Conservation (phyloP, 53 echinoderm and acorn worm genomes). For the Luidia sarsii region DNA sequence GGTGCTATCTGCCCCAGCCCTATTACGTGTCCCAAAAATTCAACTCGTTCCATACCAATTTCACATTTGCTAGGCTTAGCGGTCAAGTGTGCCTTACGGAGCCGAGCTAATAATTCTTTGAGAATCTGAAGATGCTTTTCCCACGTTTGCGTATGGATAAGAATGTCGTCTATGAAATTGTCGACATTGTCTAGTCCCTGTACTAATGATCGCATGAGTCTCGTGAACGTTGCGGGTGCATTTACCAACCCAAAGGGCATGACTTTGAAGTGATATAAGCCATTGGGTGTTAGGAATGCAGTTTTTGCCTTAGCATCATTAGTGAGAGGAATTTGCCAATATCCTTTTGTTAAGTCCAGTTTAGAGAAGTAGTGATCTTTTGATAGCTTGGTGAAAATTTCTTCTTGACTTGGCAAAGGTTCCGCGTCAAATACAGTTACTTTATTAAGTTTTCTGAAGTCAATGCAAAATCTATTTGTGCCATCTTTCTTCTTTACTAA, state of each 20-base stretch:
- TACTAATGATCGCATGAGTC: slow-evolving; percentile 44
- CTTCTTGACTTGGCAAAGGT: slow-evolving; percentile 62
- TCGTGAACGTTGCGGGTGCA: slow-evolving; percentile 60
- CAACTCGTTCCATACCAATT: slow-evolving; percentile 5
- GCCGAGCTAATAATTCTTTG: slow-evolving; percentile 1
- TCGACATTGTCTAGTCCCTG: slow-evolving; percentile 9
- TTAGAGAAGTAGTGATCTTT: slow-evolving; percentile 55
- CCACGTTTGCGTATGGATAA: slow-evolving; percentile 54
- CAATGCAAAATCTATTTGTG: slow-evolving; percentile 66
- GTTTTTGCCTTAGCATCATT: slow-evolving; percentile 41
- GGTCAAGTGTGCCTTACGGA: slow-evolving; percentile 28
- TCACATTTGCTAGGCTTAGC: slow-evolving; percentile 34
- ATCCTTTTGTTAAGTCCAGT: slow-evolving; percentile 66
- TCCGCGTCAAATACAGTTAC: slow-evolving; percentile 72
- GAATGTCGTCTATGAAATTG: slow-evolving; percentile 47
- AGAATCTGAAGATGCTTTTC: slow-evolving; percentile 14
- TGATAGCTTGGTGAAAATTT: slow-evolving; percentile 62
- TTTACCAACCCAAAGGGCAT: slow-evolving; percentile 71
- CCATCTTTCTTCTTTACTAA: slow-evolving; percentile 61
- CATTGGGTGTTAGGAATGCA: slow-evolving; percentile 44
- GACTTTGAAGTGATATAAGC: slow-evolving; percentile 37
- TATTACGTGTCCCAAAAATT: slow-evolving; percentile 41
- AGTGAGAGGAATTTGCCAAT: slow-evolving; percentile 61
- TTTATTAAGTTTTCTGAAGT: slow-evolving; percentile 59
- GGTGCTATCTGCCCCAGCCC: slow-evolving; percentile 26